These are phyloP conservation scores for Drosophila niveifrons DNA, from an alignment of 2,888 invertebrate genomes.

Conservation along the genomic window DNA sequence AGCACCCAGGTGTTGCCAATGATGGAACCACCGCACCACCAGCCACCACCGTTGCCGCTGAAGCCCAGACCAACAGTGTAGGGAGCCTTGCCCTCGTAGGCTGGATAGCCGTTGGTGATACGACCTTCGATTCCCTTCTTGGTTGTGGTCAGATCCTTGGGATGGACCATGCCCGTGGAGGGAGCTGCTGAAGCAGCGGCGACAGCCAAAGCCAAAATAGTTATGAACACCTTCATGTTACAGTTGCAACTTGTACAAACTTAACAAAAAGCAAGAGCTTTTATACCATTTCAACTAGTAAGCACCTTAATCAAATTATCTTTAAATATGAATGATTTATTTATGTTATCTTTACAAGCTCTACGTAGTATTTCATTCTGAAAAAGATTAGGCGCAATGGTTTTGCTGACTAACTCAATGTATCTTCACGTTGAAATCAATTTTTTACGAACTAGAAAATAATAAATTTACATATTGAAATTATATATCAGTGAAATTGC, in stretches of 20 bases:
- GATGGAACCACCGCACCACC: slow-evolving; percentile 78
- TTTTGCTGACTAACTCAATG: not conserved
- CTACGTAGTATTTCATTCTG: slow-evolving; percentile 4
- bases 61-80: slow-evolving; percentile 74
- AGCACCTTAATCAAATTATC: slow-evolving; percentile 10
- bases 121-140: slow-evolving; percentile 45
- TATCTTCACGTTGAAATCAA: no score
- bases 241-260: slow-evolving; percentile 1
- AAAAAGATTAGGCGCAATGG: not conserved
- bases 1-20: slow-evolving; percentile 70
- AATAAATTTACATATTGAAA: no score
- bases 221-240: slow-evolving; percentile 39
- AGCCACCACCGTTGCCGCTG: slow-evolving; percentile 43
- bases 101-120: slow-evolving; percentile 74
- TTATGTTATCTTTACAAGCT: slow-evolving; percentile 1
- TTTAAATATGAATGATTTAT: slow-evolving; percentile 13
- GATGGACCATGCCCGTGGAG: slow-evolving; percentile 14
- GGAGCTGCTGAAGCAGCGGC: slow-evolving; percentile 31
- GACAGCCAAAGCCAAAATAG: slow-evolving; percentile 37
- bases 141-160: slow-evolving; percentile 26
- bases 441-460: no score
- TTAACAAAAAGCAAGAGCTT: not conserved
- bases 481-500: no score
- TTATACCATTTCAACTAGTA: slow-evolving; percentile 2
- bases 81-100: slow-evolving; percentile 68